A percentile compares a stretch with the other conserved stretches of the same genome.
Conservation (phyloP, 1,140 invertebrate species). For the Tetranychus urticae region DNA sequence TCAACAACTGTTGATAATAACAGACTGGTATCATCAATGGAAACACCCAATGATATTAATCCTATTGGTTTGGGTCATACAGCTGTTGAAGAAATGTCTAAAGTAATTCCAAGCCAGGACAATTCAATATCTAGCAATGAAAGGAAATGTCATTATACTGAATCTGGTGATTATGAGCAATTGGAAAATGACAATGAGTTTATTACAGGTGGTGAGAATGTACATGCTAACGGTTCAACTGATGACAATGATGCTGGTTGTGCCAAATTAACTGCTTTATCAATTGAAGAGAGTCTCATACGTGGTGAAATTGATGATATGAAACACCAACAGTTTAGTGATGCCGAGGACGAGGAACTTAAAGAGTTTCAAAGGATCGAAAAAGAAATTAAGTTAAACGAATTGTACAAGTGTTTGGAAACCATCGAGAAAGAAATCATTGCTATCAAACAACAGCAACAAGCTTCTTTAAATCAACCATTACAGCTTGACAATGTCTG, state of each 20-base stretch:
- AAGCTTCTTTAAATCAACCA: too few relatives aligned
- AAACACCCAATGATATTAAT: not conserved
- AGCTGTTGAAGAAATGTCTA: not conserved
- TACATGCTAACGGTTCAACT: not conserved
- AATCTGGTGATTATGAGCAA: not conserved
- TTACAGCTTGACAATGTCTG: too few relatives aligned
- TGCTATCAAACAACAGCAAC: too few relatives aligned
- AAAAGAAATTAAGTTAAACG: conserved; percentile 6
- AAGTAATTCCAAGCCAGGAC: not conserved
- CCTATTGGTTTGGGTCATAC: not conserved
- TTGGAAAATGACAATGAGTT: too few relatives aligned
- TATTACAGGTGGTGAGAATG: not conserved
- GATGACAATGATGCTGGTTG: not conserved
- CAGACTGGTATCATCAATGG: not conserved
- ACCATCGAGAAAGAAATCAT: conserved; percentile 3
- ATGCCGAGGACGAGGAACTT: conserved; percentile 7
- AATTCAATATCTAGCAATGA: not conserved
- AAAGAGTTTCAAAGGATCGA: conserved; percentile 7
- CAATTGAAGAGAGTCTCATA: not conserved
- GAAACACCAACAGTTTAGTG: not conserved
- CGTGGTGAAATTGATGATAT: not conserved
- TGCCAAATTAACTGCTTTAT: not conserved
- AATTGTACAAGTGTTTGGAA: conserved; percentile 3
- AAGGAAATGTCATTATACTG: not conserved
- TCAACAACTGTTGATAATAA: not conserved